These are phyloP conservation scores for Berghia stephanieae DNA, from an alignment of 1,140 invertebrate genomes.

Conservation along the genomic window DNA sequence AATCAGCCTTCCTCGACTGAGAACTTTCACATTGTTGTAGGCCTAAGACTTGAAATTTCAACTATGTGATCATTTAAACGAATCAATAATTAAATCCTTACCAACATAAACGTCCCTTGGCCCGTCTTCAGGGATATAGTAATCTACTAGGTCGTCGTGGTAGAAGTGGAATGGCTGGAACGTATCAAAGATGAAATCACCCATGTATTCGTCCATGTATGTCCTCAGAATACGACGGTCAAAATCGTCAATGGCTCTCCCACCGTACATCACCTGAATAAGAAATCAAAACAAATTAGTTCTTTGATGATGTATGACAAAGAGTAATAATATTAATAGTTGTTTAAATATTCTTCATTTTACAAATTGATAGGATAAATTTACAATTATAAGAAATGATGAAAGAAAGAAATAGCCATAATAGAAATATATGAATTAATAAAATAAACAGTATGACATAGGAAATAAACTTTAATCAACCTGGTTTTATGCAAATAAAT, in stretches of 20 bases:
- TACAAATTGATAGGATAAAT: neutral
- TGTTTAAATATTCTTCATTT: neutral
- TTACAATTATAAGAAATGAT: neutral
- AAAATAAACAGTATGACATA: too few species aligned
- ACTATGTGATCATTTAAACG: too few species aligned
- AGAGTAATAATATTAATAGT: neutral
- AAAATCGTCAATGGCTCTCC: slow-evolving; percentile 87
- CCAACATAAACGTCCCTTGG: slow-evolving; percentile 71
- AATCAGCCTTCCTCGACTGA: too few species aligned
- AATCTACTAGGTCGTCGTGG: slow-evolving; percentile 78
- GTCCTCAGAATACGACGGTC: slow-evolving; percentile 84
- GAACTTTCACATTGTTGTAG: too few species aligned
- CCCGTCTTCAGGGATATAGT: slow-evolving; percentile 78
- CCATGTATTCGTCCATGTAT: slow-evolving; percentile 94
- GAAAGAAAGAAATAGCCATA: too few species aligned
- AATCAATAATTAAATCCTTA: too few species aligned
- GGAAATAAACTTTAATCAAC: too few species aligned
- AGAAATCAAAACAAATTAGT: neutral
- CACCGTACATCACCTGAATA: slow-evolving; percentile 88
- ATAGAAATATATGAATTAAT: too few species aligned
- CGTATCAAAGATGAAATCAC: slow-evolving; percentile 88
- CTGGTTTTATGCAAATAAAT: too few species aligned
- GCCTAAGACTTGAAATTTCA: too few species aligned
- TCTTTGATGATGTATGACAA: slow-evolving; percentile 3
- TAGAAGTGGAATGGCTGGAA: slow-evolving; percentile 92